Base-by-base conservation (phyloP, 2,888 invertebrate genomes). In the Acleris holmiana region DNA sequence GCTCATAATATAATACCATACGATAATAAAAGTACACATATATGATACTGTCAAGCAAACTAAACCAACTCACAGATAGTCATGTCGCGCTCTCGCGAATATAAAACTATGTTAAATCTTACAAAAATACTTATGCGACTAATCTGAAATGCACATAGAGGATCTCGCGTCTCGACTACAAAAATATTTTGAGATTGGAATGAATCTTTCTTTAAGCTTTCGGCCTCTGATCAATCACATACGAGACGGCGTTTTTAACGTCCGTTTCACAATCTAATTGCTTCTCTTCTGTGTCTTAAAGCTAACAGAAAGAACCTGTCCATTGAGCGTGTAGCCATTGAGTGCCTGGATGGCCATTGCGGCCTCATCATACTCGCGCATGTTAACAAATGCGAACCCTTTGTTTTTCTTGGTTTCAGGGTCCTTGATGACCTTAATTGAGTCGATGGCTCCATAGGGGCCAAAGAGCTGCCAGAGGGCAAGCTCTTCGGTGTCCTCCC, bases 151-250 rank as follows among this genome's bases (percentile, higher is more conserved):
- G 91, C 92, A 92, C 86, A 89, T 88, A 88, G 87, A 91, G 88
- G 90, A 88, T 88, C 86, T 85, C 86, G 82, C 86, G 86, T 88
- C 89, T 89, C 86, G 79, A 88, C 91, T 93, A 92, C 87, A 92
- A 92, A 92, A 92, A 91, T 93, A 92, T 91, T 87, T 81, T 89
- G 91, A 89, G 91, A 91, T 90, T 93, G 93, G 93, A 93, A 93
- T 93, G 93, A 90, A 91, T 78, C 80, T 82, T 78, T 78, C 78
- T 81, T 88, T 87, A 89, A 86, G 86, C 84, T 86, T 86, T 76
- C 86, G 86, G 88, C 88, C 88, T 80, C 81, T 81, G 80, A 85
- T 86, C 84, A 76, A 88, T 88, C 88, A 88, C 89, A 86, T 79
- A 78, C 73, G 78, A 80, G 79, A 85, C 79, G 84, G 85, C 86